These are phyloP conservation scores for Lottia gigantea DNA, from an alignment of 2,888 invertebrate species.

Conservation along the genomic window DNA sequence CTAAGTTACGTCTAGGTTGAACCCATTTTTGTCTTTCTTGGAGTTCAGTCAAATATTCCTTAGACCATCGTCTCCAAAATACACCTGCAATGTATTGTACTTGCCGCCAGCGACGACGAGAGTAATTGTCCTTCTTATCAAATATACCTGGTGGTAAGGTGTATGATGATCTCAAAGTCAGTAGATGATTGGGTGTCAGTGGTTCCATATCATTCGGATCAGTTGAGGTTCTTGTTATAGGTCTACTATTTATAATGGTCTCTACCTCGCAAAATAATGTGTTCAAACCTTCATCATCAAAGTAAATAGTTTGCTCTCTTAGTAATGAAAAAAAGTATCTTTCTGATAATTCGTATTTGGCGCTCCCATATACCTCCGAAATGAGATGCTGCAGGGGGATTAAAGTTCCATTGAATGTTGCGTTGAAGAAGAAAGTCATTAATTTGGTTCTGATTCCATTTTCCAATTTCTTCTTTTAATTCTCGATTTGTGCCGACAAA, in stretches of 20 bases:
- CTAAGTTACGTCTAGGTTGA: not conserved
- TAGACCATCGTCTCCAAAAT: slow-evolving; percentile 29
- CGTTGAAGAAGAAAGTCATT: slow-evolving; percentile 21
- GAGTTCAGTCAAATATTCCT: slow-evolving; percentile 22
- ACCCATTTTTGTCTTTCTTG: slow-evolving; percentile 29
- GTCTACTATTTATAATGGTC: slow-evolving; percentile 28
- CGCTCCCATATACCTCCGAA: slow-evolving; percentile 35
- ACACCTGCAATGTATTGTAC: slow-evolving; percentile 32
- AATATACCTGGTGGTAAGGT: slow-evolving; percentile 29
- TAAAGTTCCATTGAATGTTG: slow-evolving; percentile 30
- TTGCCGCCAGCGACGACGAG: slow-evolving; percentile 30
- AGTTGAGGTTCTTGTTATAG: slow-evolving; percentile 24
- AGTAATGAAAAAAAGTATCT: slow-evolving; percentile 23
- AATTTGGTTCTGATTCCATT: slow-evolving; percentile 27
- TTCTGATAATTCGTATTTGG: slow-evolving; percentile 27
- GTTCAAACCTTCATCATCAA: slow-evolving; percentile 30
- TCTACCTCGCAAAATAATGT: slow-evolving; percentile 33
- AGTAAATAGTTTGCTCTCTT: slow-evolving; percentile 14
- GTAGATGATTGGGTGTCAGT: slow-evolving; percentile 32
- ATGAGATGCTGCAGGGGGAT: slow-evolving; percentile 33
- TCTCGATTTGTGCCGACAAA: slow-evolving; percentile 30
- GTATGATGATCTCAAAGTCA: slow-evolving; percentile 16
- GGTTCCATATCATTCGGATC: slow-evolving; percentile 25
- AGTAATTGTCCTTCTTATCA: slow-evolving; percentile 27
- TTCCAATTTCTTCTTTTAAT: slow-evolving; percentile 23